A percentile compares a stretch with the other conserved stretches of the same genome.
phyloP scores from a whole-genome alignment of 2,113 vertebrate species.

The Gallinago paraguaiae region DNA sequence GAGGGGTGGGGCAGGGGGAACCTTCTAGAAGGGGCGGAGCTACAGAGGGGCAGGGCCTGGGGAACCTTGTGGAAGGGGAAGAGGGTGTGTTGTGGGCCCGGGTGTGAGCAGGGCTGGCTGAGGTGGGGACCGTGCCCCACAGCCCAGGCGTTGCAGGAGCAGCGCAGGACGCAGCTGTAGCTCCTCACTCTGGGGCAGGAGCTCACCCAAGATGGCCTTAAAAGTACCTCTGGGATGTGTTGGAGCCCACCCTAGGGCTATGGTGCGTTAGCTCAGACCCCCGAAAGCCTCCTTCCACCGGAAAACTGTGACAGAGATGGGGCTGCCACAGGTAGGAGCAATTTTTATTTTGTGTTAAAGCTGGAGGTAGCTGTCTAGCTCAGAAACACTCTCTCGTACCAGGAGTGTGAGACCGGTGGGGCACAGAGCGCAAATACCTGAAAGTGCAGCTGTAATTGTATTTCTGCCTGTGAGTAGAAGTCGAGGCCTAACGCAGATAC shows the following conservation, averaged over 20 bases:
- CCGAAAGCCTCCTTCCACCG: accelerated
- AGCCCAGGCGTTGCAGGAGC: background rate
- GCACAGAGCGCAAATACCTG: accelerated
- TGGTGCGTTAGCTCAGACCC: accelerated
- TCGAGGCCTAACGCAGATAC: accelerated
- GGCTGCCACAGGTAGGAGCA: background rate
- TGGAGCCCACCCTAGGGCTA: accelerated
- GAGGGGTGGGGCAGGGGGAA: background rate
- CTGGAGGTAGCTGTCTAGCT: accelerated
- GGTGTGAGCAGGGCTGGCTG: background rate
- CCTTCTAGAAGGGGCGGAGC: too few species aligned
- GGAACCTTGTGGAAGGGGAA: background rate
- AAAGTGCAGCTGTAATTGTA: accelerated
- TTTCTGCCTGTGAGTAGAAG: background rate
- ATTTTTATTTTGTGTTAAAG: accelerated
- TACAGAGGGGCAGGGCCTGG: too few species aligned
- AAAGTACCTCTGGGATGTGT: accelerated
- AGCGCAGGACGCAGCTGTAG: background rate
- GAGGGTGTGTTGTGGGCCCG: accelerated
- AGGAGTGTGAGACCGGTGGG: accelerated
- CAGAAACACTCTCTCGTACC: accelerated
- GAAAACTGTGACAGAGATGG: accelerated
- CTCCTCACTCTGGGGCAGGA: accelerated
- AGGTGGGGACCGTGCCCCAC: background rate
- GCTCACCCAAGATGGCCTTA: accelerated